These are phyloP conservation scores for Oscheius sp. DNA, from an alignment of 2,888 invertebrate species.

Conservation along the genomic window DNA sequence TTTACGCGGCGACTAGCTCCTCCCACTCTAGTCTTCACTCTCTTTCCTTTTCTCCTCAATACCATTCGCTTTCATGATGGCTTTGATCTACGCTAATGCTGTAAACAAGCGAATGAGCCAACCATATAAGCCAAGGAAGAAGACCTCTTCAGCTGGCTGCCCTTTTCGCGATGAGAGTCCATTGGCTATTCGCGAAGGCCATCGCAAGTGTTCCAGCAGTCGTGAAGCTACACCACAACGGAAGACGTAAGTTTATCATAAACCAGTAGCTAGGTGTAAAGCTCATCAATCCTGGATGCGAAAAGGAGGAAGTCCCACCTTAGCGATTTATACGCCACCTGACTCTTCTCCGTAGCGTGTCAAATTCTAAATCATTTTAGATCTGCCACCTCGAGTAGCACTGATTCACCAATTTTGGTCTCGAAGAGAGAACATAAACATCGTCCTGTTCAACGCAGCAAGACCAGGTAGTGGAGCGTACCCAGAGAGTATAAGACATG, in stretches of 20 bases:
- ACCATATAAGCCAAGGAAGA: slow-evolving; percentile 33
- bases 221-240: slow-evolving; percentile 30
- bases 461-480: slow-evolving; percentile 30
- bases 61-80: slow-evolving; percentile 32
- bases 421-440: slow-evolving; percentile 27
- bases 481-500: background rate
- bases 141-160: slow-evolving; percentile 23
- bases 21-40: background rate
- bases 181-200: slow-evolving; percentile 23
- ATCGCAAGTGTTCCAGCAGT: slow-evolving; percentile 25
- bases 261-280: background rate
- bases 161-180: slow-evolving; percentile 35
- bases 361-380: background rate
- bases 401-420: slow-evolving; percentile 24
- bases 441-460: slow-evolving; percentile 37
- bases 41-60: background rate
- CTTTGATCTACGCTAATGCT: slow-evolving; percentile 48
- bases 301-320: slow-evolving; percentile 22
- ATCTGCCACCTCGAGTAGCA: slow-evolving; percentile 23
- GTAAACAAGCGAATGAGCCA: slow-evolving; percentile 47
- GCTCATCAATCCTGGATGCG: slow-evolving; percentile 12
- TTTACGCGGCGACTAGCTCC: background rate
- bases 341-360: background rate
- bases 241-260: slow-evolving; percentile 29
- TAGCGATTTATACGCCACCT: slow-evolving; percentile 21